phyloP scores from a whole-genome alignment of 2,888 invertebrate genomes.

The Synanthedon vespiformis region DNA sequence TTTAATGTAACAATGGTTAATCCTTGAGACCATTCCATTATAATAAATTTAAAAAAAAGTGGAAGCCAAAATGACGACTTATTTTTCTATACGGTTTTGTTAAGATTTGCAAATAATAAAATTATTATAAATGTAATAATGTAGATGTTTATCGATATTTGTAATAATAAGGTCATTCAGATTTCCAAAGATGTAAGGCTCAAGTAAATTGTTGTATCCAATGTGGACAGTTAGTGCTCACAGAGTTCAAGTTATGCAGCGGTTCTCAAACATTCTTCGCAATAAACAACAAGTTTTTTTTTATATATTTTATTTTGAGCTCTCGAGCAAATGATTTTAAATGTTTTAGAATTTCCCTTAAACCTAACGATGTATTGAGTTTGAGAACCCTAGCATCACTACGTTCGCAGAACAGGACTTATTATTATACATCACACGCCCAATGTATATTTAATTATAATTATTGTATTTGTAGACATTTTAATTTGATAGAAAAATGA shows the following conservation, averaged over 20 bases:
- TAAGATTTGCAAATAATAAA: constrained; percentile 52
- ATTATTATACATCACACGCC: constrained; percentile 1
- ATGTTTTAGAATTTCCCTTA: too few species aligned
- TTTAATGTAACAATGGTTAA: constrained; percentile 39
- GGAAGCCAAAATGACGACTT: constrained; percentile 68
- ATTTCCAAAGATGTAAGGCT: constrained; percentile 67
- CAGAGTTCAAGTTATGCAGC: too few species aligned
- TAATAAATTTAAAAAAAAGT: constrained; percentile 35
- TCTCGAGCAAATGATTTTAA: too few species aligned
- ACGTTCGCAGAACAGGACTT: too few species aligned
- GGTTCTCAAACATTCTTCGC: too few species aligned
- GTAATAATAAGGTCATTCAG: constrained; percentile 48
- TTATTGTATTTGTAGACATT: neutral
- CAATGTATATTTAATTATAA: neutral
- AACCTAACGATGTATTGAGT: too few species aligned
- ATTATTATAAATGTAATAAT: constrained; percentile 45
- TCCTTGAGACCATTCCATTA: constrained; percentile 65
- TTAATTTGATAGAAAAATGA: neutral
- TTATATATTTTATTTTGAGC: too few species aligned
- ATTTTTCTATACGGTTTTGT: constrained; percentile 69
- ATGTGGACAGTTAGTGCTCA: neutral
- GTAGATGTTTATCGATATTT: constrained; percentile 63
- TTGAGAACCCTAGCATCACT: too few species aligned
- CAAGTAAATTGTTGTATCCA: constrained; percentile 57
- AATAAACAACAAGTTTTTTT: too few species aligned